Evolutionary conservation across 1,140 invertebrate species (phyloP), one percentile per base, ranked within the genome.

Genomic region (Arion vulgaris): DNA sequence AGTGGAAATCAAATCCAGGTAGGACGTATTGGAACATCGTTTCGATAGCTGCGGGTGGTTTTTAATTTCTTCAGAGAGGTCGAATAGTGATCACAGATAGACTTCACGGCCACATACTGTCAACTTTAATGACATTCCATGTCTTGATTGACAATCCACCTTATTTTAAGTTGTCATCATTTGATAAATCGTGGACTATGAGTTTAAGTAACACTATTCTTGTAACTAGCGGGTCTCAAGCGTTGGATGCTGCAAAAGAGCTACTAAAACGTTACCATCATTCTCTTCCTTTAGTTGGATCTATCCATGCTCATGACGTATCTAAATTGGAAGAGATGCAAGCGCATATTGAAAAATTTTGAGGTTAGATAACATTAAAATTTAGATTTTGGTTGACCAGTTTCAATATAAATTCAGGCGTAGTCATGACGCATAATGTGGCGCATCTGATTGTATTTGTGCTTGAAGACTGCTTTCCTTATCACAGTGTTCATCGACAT

Each of bases 21-120:
- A 45, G 41, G 11, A 76, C 69, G 34, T 17, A 62, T 23, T 86
- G 74, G 79, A 84, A 45, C 83, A 51, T 0, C 23, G 75, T 82
- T 39, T 41, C 74, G 11, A 82, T 84, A 23, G 79, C 81, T 17
- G 45, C 62, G 26, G 62, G 73, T 45, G 85, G 85, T 1, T 45
- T 86, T 19, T 19, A 69, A 28, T 83, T 83, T 73, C 79, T 86
- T 23, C 83, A 86, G 75, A 34, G 81, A n/a, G 85, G 84, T 15
- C 81, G 85, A 26, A 83, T 86, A 32, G 84, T 88, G n/a, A 78
- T 88, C 19, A 85, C 87, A 0, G 87, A 88, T 72, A 76, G 87
- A 9, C 82, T 88, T 0, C 87, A 88, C 66, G 87, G 85, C 9
- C 87, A 88, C 73, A 85, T 88, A 75, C 57, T 88, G n/a, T n/a